Base-by-base conservation (phyloP, 2,888 invertebrate species). In the Nomada hirtipes region DNA sequence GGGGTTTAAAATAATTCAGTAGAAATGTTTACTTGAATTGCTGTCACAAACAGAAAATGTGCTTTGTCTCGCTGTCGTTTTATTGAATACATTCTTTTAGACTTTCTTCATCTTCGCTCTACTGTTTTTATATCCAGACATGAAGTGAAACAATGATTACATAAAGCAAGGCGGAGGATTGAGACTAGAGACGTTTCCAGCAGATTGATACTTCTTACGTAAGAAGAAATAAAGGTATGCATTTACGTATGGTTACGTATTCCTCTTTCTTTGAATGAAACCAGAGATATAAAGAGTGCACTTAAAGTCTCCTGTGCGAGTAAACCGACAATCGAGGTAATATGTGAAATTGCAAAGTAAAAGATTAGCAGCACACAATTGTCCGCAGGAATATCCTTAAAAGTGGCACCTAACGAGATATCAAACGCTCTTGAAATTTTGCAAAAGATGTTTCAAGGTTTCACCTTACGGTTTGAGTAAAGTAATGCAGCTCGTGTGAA, bases 141-240 rank as follows among this genome's bases (percentile, higher is more conserved):
- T 64, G 29, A 47, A 29, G 29, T 20, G n/a, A 50, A 29, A 47
- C 47, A 29, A 13, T 20, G 65, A 65, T 73, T 73, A 50, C 20
- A 65, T 73, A 73, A 73, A 64, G 57, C 15, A 23, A 36, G 4
- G 36, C 13, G 15, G 4, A 47, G 15, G 23, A 65, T 57, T 15
- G 36, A 65, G 20, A 65, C 64, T 57, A 18, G 23, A 65, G 18
- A 59, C 47, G 20, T 29, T 69, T 29, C 18, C 53, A 20, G 18
- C 44, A 11, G 53, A 55, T 63, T 23, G 52, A 2, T 63, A 4
- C 23, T 36, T 26, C 50, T 70, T 76, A 59, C 47, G 53, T 47
- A 63, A 76, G 23, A 53, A 69, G 18, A 7, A 36, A 36, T n/a
- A 75, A 69, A 23, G 13, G 2, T 13, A 7, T 23, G 18, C 20